Conservation (phyloP, 1,140 invertebrate species). For the Chelonus insularis region DNA sequence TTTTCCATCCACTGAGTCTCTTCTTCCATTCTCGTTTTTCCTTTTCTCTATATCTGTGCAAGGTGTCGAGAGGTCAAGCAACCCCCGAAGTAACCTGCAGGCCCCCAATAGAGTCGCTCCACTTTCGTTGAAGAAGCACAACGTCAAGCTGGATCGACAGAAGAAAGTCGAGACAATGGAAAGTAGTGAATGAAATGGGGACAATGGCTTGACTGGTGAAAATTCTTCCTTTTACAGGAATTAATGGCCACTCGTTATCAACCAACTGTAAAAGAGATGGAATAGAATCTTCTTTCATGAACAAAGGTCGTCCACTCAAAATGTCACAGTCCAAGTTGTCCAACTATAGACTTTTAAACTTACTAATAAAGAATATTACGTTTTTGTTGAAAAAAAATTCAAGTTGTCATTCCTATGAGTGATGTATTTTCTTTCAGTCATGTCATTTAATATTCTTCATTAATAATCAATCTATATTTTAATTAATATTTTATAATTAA, state of each 20-base stretch:
- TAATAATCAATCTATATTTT: too few relatives aligned
- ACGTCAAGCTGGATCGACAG: constrained; percentile 18
- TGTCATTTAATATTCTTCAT: too few relatives aligned
- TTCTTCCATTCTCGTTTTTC: background rate
- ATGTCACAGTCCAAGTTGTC: constrained; percentile 7
- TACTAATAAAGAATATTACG: background rate
- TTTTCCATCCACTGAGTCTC: constrained; percentile 11
- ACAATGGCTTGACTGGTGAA: constrained; percentile 23
- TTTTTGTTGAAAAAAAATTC: too few relatives aligned
- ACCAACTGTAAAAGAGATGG: constrained; percentile 14
- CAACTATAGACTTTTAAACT: constrained; percentile 13
- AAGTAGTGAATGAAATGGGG: constrained; percentile 12
- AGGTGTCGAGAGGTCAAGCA: constrained; percentile 8
- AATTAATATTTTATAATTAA: too few relatives aligned
- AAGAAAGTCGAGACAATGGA: constrained; percentile 26
- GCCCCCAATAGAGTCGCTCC: constrained; percentile 5
- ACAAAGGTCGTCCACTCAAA: constrained; percentile 19
- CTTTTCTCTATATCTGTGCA: background rate
- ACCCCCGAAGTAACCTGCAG: background rate
- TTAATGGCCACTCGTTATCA: constrained; percentile 28
- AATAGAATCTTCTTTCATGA: background rate
- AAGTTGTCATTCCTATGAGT: too few relatives aligned
- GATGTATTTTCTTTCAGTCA: too few relatives aligned
- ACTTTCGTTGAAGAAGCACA: constrained; percentile 3
- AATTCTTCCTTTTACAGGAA: constrained; percentile 33